phyloP scores from a whole-genome alignment of 2,797 vertebrate species.

The Danionella dracula region DNA sequence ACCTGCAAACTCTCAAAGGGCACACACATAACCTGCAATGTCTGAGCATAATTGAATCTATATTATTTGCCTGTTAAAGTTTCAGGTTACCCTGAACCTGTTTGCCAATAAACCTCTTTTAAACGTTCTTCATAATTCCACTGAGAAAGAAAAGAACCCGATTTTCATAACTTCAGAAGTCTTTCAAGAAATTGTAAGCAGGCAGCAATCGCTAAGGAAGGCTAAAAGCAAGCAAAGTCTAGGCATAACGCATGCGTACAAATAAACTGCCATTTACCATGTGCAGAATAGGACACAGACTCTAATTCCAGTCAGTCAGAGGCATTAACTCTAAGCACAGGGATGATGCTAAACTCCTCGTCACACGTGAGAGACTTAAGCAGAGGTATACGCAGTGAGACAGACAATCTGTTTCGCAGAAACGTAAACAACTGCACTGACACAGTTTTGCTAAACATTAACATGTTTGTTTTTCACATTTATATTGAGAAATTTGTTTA shows the following conservation, averaged over 20 bases:
- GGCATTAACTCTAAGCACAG: constrained; percentile 33
- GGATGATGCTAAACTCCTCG: constrained; percentile 31
- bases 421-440: constrained; percentile 13
- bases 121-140: no score
- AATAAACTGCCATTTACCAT: constrained; percentile 2
- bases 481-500: neutral
- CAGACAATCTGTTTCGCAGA: neutral
- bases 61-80: neutral
- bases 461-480: neutral
- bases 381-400: constrained; percentile 25
- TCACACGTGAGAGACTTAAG: constrained; percentile 32
- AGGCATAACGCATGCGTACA: constrained; percentile 1
- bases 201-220: no score
- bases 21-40: neutral
- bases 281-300: constrained; percentile 15
- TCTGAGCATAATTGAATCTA: neutral
- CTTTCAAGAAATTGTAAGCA: no score
- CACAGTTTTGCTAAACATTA: neutral
- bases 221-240: constrained; percentile 8
- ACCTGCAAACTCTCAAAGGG: neutral
- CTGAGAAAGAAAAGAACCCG: no score
- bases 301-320: constrained; percentile 31
- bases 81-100: neutral
- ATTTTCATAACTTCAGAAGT: no score
- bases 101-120: no score